Evolutionary conservation across 2,113 vertebrate genomes (phyloP).

Genomic region (Ursus arctos): DNA sequence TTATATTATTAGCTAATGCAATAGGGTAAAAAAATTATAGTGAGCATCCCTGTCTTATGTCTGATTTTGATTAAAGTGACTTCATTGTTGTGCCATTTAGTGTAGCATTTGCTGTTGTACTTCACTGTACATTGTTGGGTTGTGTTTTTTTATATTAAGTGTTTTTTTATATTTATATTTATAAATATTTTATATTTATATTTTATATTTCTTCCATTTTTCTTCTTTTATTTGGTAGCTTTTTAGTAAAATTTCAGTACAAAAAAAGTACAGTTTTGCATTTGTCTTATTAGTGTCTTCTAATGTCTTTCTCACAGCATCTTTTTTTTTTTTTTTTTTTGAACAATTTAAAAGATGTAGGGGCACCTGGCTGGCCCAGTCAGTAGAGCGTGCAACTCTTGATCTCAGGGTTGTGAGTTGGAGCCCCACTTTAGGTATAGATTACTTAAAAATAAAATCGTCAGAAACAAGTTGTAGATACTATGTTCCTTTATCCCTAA

Average conservation of each 20-base stretch:
- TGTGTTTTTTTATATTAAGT: background rate
- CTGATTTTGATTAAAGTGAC: background rate
- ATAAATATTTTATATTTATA: too few species aligned
- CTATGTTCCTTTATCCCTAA: background rate
- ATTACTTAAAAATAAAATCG: too few species aligned
- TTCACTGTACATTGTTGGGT: background rate
- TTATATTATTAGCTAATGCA: constrained; percentile 22
- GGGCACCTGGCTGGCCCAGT: background rate
- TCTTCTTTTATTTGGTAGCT: background rate
- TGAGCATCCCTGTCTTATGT: background rate
- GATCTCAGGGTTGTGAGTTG: background rate
- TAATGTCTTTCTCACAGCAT: background rate
- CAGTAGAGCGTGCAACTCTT: background rate
- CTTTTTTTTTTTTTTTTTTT: background rate
- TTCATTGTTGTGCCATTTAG: background rate
- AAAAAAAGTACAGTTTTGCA: background rate
- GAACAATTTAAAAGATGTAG: constrained; percentile 2
- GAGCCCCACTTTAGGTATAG: background rate
- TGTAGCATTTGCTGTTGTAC: background rate
- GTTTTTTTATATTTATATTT: too few species aligned
- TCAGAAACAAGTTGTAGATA: too few species aligned
- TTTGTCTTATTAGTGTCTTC: background rate
- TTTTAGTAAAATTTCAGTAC: constrained; percentile 33
- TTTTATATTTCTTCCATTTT: background rate
- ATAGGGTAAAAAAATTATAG: background rate